A percentile compares a stretch with the other conserved stretches of the same genome.
Evolutionary conservation across 92 coral and sea anemone genomes (phyloP).

Genomic region (Epizoanthus ramosus): DNA sequence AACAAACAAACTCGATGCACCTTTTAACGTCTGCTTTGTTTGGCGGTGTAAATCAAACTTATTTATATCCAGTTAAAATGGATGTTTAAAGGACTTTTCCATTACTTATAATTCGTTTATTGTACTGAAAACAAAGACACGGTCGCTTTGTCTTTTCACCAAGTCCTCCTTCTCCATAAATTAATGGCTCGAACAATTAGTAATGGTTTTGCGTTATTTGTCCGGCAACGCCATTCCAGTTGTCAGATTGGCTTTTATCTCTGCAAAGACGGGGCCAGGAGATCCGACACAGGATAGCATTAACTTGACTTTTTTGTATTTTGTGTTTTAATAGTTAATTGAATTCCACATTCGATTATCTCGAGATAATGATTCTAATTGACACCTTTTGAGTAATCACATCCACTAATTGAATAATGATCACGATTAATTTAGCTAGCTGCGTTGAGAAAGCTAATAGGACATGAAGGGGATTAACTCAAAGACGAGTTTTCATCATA

Average conservation of each 20-base stretch:
- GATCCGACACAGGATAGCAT: constrained; percentile 74
- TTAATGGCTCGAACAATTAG: constrained; percentile 55
- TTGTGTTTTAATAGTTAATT: constrained; percentile 88
- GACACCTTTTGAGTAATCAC: constrained; percentile 93
- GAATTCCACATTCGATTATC: constrained; percentile 99
- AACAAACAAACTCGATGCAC: constrained; percentile 54
- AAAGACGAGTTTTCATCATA: constrained; percentile 22
- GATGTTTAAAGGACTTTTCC: constrained; percentile 38
- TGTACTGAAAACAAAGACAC: constrained; percentile 22
- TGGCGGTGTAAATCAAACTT: constrained; percentile 19
- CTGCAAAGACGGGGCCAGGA: constrained; percentile 58
- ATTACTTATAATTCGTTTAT: constrained; percentile 30
- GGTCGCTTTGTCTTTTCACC: constrained; percentile 18
- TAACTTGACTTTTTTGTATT: constrained; percentile 70
- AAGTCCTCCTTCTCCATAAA: constrained; percentile 41
- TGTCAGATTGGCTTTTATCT: constrained; percentile 78
- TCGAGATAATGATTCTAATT: constrained; percentile 94
- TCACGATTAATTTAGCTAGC: constrained; percentile 78
- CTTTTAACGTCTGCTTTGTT: constrained; percentile 43
- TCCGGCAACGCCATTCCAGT: constrained; percentile 71
- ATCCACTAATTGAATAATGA: constrained; percentile 94
- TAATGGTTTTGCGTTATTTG: constrained; percentile 73
- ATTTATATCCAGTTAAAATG: constrained; percentile 32
- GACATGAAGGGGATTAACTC: constrained; percentile 29
- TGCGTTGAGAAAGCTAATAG: constrained; percentile 45